Percentiles rank a stretch among this genome's conserved stretches.
These are phyloP conservation scores for Athene cunicularia DNA, from an alignment of 2,113 vertebrate species.

Conservation along the genomic window DNA sequence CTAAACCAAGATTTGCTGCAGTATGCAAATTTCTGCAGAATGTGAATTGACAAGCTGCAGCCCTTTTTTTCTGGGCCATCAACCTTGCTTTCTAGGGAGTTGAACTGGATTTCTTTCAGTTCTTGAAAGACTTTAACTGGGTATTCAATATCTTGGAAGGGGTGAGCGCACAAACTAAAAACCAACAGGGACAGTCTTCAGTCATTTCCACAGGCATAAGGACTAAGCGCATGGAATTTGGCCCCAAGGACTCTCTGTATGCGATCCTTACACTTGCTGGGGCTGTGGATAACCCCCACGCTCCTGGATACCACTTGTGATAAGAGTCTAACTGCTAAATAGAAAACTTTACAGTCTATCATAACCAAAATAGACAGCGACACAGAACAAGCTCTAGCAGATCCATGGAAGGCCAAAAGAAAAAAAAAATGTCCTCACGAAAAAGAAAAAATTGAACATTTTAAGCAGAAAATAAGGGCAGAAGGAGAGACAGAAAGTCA, in stretches of 20 bases:
- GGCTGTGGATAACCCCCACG: fast-evolving
- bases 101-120: background rate
- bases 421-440: background rate
- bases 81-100: background rate
- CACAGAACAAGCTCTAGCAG: background rate
- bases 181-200: background rate
- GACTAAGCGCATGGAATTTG: background rate
- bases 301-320: background rate
- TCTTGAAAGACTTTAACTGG: background rate
- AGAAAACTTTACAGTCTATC: background rate
- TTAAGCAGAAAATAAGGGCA: background rate
- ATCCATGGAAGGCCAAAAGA: background rate
- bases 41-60: background rate
- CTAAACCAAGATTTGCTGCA: background rate
- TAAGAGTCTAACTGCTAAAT: background rate
- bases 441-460: background rate
- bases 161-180: background rate
- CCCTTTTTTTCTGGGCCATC: background rate
- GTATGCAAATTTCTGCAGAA: slow-evolving; percentile 64
- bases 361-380: background rate
- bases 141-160: background rate
- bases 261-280: fast-evolving
- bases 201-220: background rate
- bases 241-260: background rate
- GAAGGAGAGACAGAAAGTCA: background rate